phyloP scores from a whole-genome alignment of 2,888 invertebrate genomes.

The Resseliella maxima region DNA sequence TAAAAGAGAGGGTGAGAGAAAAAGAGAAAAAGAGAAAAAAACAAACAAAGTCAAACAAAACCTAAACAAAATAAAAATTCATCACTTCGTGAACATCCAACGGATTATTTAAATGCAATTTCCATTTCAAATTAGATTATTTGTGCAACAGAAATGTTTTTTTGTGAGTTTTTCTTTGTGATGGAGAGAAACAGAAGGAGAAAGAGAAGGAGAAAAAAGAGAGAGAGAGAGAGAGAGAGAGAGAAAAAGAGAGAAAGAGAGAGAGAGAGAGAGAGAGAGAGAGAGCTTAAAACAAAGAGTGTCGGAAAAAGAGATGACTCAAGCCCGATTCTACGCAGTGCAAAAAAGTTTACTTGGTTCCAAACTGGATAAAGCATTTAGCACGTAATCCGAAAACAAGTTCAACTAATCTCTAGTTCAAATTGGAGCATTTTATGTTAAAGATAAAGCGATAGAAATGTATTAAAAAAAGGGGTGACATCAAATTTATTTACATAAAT shows the following conservation, averaged over 20 bases:
- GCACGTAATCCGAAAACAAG: neutral
- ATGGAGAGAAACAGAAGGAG: too few species aligned
- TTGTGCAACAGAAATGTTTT: constrained; percentile 49
- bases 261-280: too few species aligned
- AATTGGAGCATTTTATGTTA: neutral
- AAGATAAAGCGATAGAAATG: neutral
- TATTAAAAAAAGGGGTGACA: neutral
- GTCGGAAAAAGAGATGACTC: too few species aligned
- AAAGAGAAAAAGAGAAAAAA: neutral
- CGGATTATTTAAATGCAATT: constrained; percentile 48
- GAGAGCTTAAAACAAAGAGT: too few species aligned
- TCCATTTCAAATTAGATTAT: constrained; percentile 48
- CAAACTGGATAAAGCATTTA: neutral
- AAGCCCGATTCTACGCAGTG: too few species aligned
- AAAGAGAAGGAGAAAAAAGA: too few species aligned
- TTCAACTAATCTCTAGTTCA: constrained; percentile 7
- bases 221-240: too few species aligned
- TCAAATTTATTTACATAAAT: constrained; percentile 11
- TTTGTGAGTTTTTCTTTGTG: neutral
- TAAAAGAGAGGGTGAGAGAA: too few species aligned
- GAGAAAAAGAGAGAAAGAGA: too few species aligned
- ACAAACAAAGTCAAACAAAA: neutral
- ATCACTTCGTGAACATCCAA: constrained; percentile 15
- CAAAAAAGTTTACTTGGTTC: too few species aligned
- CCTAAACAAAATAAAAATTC: constrained; percentile 11